Conservation (phyloP, 2,797 vertebrate species). For the Mionectes olivaceus region DNA sequence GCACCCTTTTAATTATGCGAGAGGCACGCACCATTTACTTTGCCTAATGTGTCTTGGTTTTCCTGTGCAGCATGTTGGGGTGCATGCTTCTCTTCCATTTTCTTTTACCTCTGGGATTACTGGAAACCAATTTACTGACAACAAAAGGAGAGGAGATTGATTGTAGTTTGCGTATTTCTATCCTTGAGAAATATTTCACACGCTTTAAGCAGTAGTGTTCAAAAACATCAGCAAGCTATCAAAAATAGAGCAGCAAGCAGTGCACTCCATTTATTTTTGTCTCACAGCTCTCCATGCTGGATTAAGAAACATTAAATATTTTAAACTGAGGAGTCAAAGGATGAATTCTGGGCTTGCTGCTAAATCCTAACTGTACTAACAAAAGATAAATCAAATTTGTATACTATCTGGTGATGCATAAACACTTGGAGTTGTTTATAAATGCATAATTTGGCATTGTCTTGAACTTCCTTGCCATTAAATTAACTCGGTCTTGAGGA, state of each 20-base stretch:
- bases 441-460: slow-evolving; percentile 26
- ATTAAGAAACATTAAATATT: slow-evolving; percentile 55
- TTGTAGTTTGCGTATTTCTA: slow-evolving; percentile 27
- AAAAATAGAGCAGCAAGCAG: slow-evolving; percentile 16
- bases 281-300: neutral
- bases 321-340: slow-evolving; percentile 9
- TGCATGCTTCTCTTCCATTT: slow-evolving; percentile 16
- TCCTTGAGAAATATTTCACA: slow-evolving; percentile 70
- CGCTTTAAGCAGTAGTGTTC: neutral
- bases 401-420: slow-evolving; percentile 24
- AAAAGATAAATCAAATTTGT: slow-evolving; percentile 6
- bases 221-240: slow-evolving; percentile 34
- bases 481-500: slow-evolving; percentile 1
- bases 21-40: slow-evolving; percentile 16
- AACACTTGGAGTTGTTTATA: slow-evolving; percentile 31
- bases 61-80: neutral
- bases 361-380: neutral
- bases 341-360: neutral
- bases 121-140: slow-evolving; percentile 52
- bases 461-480: neutral
- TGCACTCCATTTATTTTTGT: slow-evolving; percentile 41
- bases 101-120: slow-evolving; percentile 50
- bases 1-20: neutral
- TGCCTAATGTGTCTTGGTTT: neutral
- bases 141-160: neutral